Evolutionary conservation across 2,888 invertebrate species (phyloP), one percentile per base, ranked within the genome.

Genomic region (Microctonus aethiopoides): DNA sequence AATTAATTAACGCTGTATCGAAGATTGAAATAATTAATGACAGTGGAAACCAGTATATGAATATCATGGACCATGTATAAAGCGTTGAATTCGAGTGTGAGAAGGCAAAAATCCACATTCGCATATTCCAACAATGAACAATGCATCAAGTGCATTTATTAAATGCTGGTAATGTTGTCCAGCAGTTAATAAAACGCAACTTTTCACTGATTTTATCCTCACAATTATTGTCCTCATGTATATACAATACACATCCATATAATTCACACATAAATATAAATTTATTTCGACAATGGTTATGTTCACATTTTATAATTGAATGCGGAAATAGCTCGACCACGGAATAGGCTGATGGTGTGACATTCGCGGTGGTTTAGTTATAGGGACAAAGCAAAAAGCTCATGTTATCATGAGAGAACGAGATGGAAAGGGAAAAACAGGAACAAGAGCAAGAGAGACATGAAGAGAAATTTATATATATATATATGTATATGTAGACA

Each of bases 251-350:
- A n/a, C n/a, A n/a, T n/a, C n/a, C n/a, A n/a, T n/a, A n/a, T n/a
- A n/a, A n/a, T n/a, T n/a, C n/a, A 36, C n/a, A 6, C n/a, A 46
- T 46, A 46, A 36, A 54, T 60, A 54, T 65, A 29, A 52, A 60
- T 67, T 39, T 59, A 57, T 26, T 24, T 59, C n/a, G 62, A 51
- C 59, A 10, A 66, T 39, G 34, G 32, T 52, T 59, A 66, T 39
- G 52, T 67, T 62, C 51, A 69, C 61, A 67, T 66, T 67, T 63
- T 68, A 67, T 73, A 75, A 75, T 75, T 75, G 70, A 73, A 72
- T 75, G 66, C 67, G 71, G 71, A 70, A 73, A 62, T 68, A 68
- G 66, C 66, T 63, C 56, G 46, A 70, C 60, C 60, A 34, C 60
- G n/a, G 52, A 67, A 60, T 60, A 60, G 16, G 16, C 6, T 46